phyloP scores from a whole-genome alignment of 2,888 invertebrate species.

The Drosophila ochracea region DNA sequence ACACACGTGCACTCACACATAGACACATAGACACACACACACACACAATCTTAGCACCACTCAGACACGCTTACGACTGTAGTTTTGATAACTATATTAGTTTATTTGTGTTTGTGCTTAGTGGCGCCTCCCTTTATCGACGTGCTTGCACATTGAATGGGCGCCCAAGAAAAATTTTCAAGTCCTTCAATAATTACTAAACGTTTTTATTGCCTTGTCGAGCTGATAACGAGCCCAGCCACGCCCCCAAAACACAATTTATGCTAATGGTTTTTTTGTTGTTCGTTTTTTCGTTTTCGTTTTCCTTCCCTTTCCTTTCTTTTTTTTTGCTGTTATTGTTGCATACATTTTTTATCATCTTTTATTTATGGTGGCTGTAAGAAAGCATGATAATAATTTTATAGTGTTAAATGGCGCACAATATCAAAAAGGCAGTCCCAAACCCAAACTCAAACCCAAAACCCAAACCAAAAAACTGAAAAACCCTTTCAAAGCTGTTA shows the following conservation, averaged over 20 bases:
- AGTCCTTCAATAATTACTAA: slow-evolving; percentile 67
- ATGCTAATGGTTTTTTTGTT: slow-evolving; percentile 61
- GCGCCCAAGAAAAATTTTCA: slow-evolving; percentile 26
- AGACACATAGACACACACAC: slow-evolving; percentile 7
- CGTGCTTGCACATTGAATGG: slow-evolving; percentile 55
- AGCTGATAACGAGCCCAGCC: slow-evolving; percentile 57
- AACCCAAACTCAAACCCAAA: slow-evolving; percentile 12
- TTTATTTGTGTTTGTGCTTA: slow-evolving; percentile 27
- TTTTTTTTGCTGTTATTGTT: neutral
- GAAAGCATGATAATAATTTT: slow-evolving; percentile 75
- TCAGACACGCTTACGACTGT: slow-evolving; percentile 47
- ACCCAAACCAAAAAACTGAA: slow-evolving; percentile 26
- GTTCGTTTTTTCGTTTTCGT: slow-evolving; percentile 4
- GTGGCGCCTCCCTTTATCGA: slow-evolving; percentile 49
- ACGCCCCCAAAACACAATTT: slow-evolving; percentile 42
- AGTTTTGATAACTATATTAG: slow-evolving; percentile 71
- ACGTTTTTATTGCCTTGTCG: slow-evolving; percentile 71
- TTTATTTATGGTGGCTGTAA: slow-evolving; percentile 53
- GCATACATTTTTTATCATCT: slow-evolving; percentile 27
- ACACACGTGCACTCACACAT: slow-evolving; percentile 15
- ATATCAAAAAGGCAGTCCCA: slow-evolving; percentile 33
- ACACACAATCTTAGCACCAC: slow-evolving; percentile 15
- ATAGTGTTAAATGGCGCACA: slow-evolving; percentile 76
- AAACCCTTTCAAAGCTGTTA: slow-evolving; percentile 69
- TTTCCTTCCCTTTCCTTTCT: slow-evolving; percentile 17